Evolutionary conservation across 2,797 vertebrate genomes (phyloP).

Genomic region (Pseudocheirus occidentalis): DNA sequence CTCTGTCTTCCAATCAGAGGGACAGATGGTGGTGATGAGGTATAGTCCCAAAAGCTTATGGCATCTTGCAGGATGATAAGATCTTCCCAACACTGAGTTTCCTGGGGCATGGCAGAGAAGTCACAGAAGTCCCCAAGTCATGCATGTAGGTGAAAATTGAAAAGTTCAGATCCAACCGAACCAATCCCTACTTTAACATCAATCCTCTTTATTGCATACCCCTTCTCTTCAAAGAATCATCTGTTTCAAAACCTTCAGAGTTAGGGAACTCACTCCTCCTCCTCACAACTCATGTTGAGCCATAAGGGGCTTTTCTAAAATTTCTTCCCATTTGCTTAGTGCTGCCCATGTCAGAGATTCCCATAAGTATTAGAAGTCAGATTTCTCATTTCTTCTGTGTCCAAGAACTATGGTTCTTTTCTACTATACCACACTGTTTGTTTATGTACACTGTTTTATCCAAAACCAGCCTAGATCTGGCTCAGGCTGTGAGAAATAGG

Average conservation of each 20-base stretch:
- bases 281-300: not conserved
- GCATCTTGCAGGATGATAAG: not conserved
- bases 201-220: not conserved
- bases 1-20: not conserved
- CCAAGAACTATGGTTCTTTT: not conserved
- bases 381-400: not conserved
- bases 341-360: not conserved
- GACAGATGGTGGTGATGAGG: not conserved
- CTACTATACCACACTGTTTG: not conserved
- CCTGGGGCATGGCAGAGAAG: not conserved
- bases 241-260: not conserved
- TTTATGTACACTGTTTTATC: not conserved
- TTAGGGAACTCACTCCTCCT: not conserved
- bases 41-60: not conserved
- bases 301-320: not conserved
- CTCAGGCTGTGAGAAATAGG: not conserved
- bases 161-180: not conserved
- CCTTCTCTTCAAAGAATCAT: not conserved
- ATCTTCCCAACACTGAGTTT: not conserved
- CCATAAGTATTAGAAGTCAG: not conserved
- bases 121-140: not conserved
- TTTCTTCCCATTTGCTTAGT: not conserved
- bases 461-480: not conserved
- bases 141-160: not conserved
- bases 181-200: not conserved